Base-by-base conservation (phyloP, 2,113 vertebrate species). In the Percina caprodes region DNA sequence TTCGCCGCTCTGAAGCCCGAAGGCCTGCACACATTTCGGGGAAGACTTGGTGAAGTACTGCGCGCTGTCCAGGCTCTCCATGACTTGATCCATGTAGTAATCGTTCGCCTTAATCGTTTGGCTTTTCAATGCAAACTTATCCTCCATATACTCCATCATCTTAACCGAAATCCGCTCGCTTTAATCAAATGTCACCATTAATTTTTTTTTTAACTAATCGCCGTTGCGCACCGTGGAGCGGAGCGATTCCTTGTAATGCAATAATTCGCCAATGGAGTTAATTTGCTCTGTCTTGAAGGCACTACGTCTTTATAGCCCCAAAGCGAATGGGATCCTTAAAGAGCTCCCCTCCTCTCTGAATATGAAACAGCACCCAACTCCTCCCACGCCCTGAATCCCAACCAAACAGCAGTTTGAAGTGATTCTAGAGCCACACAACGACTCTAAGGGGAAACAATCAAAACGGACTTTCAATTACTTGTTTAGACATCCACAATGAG, bases 111-210 rank as follows among this genome's bases (percentile, higher is more conserved):
- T 99, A 88, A 95, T 94, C 65, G 94, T 86, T 85, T 95, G 96
- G 90, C 93, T 96, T 93, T 98, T 99, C 89, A 99, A 87, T 69
- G 97, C 92, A 82, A 99, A 99, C 92, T 99, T 99, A 79, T 99
- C 97, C 85, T 96, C 97, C 93, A 99, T 96, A 93, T 96, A 99
- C 94, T 99, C 98, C 98, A 99, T 99, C 96, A 96, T 96, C 94
- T 91, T 90, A 85, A 51, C 51, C 65, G 10, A 82, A 74, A 90
- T 78, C 79, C 77, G 69, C 87, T 52, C 23, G 30, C 66, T 70
- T 56, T 89, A 91, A 80, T 86, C 81, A 91, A 79, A 86, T 74
- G 85, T 48, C 91, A 84, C 84, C 93, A 83, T 42, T 30, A 30
- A 30, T 4, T 30, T 30, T 30, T 30, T 4, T 30, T 30, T 30